Percentiles rank a stretch among this genome's conserved stretches.
Conservation (phyloP, 2,797 vertebrate species). For the Danio jaintianensis region DNA sequence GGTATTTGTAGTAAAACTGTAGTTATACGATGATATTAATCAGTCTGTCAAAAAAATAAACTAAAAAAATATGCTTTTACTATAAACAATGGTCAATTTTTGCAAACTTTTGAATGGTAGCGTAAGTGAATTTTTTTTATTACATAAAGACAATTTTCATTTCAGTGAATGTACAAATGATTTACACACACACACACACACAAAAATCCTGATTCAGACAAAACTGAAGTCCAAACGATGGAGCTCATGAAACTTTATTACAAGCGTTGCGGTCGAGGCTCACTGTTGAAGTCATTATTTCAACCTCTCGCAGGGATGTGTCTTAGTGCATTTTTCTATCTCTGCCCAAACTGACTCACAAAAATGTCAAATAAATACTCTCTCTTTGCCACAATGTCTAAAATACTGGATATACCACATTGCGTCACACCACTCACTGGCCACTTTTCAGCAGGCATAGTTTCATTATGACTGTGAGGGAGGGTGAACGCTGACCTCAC, state of each 20-base stretch:
- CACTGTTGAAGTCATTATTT: slow-evolving; percentile 26
- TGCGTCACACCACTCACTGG: slow-evolving; percentile 19
- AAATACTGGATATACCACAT: slow-evolving; percentile 7
- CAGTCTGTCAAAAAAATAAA: too few relatives aligned
- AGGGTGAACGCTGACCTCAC: slow-evolving; percentile 31
- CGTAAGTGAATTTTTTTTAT: neutral
- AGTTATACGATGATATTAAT: too few relatives aligned
- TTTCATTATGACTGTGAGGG: slow-evolving; percentile 43
- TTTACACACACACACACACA: neutral
- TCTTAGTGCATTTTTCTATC: neutral
- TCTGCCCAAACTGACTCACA: slow-evolving; percentile 12
- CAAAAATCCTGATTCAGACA: neutral
- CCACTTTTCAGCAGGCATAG: slow-evolving; percentile 36
- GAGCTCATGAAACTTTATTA: slow-evolving; percentile 8
- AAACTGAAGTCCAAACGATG: neutral
- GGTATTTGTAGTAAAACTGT: too few relatives aligned
- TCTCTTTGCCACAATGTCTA: neutral
- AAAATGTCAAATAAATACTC: slow-evolving; percentile 8
- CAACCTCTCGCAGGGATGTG: neutral
- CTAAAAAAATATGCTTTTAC: too few relatives aligned
- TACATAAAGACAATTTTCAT: neutral
- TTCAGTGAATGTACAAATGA: neutral
- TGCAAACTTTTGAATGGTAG: too few relatives aligned
- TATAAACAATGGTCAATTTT: too few relatives aligned
- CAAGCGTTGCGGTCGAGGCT: slow-evolving; percentile 7